Percentiles rank a stretch among this genome's conserved stretches.
Evolutionary conservation across 2,113 vertebrate species (phyloP).

Genomic region (Apistogramma diplotaenia): DNA sequence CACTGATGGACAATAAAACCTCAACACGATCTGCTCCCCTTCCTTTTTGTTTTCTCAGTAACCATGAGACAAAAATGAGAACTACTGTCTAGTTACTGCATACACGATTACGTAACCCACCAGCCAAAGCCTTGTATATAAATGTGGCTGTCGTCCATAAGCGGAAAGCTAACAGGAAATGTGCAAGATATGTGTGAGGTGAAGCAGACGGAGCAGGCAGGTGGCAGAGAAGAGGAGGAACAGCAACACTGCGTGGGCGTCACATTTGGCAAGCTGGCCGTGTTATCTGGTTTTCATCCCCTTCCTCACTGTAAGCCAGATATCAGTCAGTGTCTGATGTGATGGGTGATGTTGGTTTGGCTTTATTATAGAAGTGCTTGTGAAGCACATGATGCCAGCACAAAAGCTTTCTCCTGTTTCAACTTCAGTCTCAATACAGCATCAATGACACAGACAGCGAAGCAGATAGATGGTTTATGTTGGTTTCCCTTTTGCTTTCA

Average conservation of each 20-base stretch:
- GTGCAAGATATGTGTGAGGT: constrained; percentile 13
- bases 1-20: not conserved
- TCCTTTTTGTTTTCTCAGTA: not conserved
- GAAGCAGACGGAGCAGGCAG: constrained; percentile 48
- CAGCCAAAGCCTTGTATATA: not conserved
- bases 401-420: not conserved
- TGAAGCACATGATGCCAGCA: not conserved
- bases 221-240: constrained; percentile 32
- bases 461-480: not conserved
- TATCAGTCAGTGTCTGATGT: not conserved
- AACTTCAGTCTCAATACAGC: not conserved
- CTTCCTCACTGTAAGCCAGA: not conserved
- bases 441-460: not conserved
- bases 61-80: not conserved
- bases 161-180: constrained; percentile 6
- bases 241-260: constrained; percentile 9
- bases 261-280: constrained; percentile 1
- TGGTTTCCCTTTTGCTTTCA: not conserved
- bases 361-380: not conserved
- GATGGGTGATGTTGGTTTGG: not conserved
- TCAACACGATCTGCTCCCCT: not conserved
- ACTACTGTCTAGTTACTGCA: not conserved
- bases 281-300: constrained; percentile 19
- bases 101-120: not conserved
- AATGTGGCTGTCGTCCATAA: not conserved